A percentile compares a stretch with the other conserved stretches of the same genome.
Evolutionary conservation across 1,140 invertebrate genomes (phyloP).

Genomic region (Radopholus similis): DNA sequence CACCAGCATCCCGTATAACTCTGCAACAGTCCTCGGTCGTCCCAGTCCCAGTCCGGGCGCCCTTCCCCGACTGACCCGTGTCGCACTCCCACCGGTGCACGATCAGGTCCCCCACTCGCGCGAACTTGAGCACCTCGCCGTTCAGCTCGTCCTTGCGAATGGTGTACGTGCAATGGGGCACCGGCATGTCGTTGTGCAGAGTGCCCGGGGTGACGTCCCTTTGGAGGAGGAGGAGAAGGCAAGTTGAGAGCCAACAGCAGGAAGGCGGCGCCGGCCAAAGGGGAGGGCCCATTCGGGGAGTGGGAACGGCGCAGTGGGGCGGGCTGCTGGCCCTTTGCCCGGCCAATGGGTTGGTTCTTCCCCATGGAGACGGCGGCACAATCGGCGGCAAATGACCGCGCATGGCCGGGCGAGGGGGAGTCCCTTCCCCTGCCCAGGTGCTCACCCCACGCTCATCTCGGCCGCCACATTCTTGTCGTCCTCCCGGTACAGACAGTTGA

Average conservation of each 20-base stretch:
- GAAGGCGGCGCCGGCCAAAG: neutral
- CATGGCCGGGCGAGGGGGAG: neutral
- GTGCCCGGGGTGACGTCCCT: conserved; percentile 39
- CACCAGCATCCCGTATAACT: conserved; percentile 52
- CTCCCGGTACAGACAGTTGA: conserved; percentile 59
- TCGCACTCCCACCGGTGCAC: conserved; percentile 59
- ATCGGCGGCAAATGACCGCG: conserved; percentile 7
- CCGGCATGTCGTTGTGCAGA: conserved; percentile 50
- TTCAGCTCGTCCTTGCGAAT: conserved; percentile 58
- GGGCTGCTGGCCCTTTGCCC: neutral
- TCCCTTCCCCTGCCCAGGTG: neutral
- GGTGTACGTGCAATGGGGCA: conserved; percentile 55
- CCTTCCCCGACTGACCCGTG: conserved; percentile 32
- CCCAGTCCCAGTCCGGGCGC: neutral
- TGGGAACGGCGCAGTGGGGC: neutral
- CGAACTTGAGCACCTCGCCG: conserved; percentile 51
- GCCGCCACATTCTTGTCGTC: conserved; percentile 40
- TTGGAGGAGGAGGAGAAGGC: neutral
- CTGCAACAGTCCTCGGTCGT: neutral
- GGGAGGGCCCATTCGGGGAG: neutral
- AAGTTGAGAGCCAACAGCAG: neutral
- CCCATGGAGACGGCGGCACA: neutral
- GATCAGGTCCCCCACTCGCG: conserved; percentile 55
- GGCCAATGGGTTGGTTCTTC: neutral
- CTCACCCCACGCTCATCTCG: conserved; percentile 53